A percentile compares a stretch with the other conserved stretches of the same genome.
These are phyloP conservation scores for Nanorana parkeri DNA, from an alignment of 2,113 vertebrate genomes.

Conservation along the genomic window DNA sequence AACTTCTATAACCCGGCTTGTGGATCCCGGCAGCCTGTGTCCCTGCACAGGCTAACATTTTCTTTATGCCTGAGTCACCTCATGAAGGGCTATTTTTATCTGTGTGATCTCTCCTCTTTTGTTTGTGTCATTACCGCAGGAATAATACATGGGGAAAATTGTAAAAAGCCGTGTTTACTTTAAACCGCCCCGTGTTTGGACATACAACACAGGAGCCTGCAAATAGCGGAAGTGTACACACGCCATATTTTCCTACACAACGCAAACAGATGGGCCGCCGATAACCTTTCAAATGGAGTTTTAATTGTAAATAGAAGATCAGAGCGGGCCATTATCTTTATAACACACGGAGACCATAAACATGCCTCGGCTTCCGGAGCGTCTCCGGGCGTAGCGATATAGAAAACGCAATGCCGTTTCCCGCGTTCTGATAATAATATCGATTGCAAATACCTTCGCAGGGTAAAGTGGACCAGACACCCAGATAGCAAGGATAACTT, in stretches of 20 bases:
- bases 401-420: too few relatives aligned
- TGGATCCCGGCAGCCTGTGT: too few relatives aligned
- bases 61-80: background rate
- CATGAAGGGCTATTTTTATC: background rate
- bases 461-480: too few relatives aligned
- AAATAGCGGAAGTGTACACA: slow-evolving; percentile 47
- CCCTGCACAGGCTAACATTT: background rate
- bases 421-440: too few relatives aligned
- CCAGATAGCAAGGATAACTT: too few relatives aligned
- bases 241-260: background rate
- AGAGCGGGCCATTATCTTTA: too few relatives aligned
- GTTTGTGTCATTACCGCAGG: background rate
- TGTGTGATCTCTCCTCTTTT: background rate
- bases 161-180: slow-evolving; percentile 44
- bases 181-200: slow-evolving; percentile 26
- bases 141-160: slow-evolving; percentile 14
- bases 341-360: too few relatives aligned
- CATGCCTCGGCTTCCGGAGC: too few relatives aligned
- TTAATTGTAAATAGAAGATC: background rate
- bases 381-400: too few relatives aligned
- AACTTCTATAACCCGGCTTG: too few relatives aligned
- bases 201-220: slow-evolving; percentile 38
- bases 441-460: too few relatives aligned
- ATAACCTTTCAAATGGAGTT: background rate
- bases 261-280: background rate